Evolutionary conservation across 2,113 vertebrate genomes (phyloP).

Genomic region (Xenus cinereus): DNA sequence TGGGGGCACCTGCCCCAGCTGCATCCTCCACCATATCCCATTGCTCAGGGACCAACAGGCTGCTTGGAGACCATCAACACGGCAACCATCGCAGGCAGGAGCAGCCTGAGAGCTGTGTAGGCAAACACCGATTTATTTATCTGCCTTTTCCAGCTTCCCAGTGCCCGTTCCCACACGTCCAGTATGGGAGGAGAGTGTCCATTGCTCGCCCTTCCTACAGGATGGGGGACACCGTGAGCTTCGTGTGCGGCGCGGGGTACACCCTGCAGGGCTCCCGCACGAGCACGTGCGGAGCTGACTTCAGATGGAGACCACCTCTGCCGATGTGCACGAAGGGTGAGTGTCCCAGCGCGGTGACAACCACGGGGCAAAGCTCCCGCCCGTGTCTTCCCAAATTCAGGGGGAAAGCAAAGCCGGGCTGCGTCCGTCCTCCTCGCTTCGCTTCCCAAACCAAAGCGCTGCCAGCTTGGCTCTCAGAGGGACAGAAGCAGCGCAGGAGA

Average conservation of each 20-base stretch:
- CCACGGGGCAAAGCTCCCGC: neutral
- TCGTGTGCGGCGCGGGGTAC: neutral
- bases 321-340: neutral
- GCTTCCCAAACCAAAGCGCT: neutral
- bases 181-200: rapidly evolving
- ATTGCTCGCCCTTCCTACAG: rapidly evolving
- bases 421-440: neutral
- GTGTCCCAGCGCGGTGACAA: neutral
- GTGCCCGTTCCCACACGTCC: rapidly evolving
- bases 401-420: neutral
- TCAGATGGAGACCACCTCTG: neutral
- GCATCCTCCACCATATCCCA: rapidly evolving
- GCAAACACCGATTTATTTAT: rapidly evolving
- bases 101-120: rapidly evolving
- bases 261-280: neutral
- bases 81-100: rapidly evolving
- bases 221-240: neutral
- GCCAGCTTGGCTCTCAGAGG: neutral
- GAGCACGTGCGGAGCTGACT: neutral
- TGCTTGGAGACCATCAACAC: rapidly evolving
- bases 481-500: neutral
- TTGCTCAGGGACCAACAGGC: rapidly evolving
- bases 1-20: neutral
- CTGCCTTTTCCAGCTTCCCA: neutral
- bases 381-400: rapidly evolving